Evolutionary conservation across 2,113 vertebrate genomes (phyloP).

Genomic region (Mungos mungo): DNA sequence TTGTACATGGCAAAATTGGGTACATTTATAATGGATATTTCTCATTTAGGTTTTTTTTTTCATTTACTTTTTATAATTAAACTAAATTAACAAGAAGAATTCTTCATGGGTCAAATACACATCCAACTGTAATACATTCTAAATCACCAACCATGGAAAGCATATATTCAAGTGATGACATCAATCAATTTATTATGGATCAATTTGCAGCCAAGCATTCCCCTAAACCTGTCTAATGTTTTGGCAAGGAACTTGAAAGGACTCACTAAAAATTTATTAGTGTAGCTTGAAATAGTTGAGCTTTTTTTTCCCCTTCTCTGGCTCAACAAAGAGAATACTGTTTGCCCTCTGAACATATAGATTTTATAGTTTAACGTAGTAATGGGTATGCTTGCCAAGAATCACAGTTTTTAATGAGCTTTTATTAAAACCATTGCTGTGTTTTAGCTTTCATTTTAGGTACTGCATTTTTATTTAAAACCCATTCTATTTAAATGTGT

Average conservation of each 20-base stretch:
- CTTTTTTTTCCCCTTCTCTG: constrained; percentile 39
- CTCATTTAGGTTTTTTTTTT: background rate
- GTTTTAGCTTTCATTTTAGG: constrained; percentile 80
- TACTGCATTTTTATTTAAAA: constrained; percentile 77
- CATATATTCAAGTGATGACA: constrained; percentile 79
- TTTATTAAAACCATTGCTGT: constrained; percentile 83
- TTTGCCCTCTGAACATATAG: constrained; percentile 81
- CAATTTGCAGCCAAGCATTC: constrained; percentile 81
- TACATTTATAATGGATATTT: background rate
- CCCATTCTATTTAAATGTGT: constrained; percentile 76
- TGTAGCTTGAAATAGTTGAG: constrained; percentile 76
- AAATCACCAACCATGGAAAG: constrained; percentile 71
- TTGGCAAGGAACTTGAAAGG: constrained; percentile 86
- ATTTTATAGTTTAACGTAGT: constrained; percentile 83
- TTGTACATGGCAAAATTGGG: background rate
- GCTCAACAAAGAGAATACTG: constrained; percentile 86
- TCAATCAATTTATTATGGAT: constrained; percentile 85
- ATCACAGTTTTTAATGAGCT: constrained; percentile 84
- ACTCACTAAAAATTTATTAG: constrained; percentile 85
- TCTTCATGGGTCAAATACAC: background rate
- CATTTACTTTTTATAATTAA: constrained; percentile 53
- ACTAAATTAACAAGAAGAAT: constrained; percentile 21
- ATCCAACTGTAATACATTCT: constrained; percentile 24
- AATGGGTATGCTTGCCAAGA: constrained; percentile 83
- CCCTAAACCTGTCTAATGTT: constrained; percentile 84